Percentiles rank a stretch among this genome's conserved stretches.
These are phyloP conservation scores for Coturnix japonica DNA, from an alignment of 2,113 vertebrate genomes.

Conservation along the genomic window DNA sequence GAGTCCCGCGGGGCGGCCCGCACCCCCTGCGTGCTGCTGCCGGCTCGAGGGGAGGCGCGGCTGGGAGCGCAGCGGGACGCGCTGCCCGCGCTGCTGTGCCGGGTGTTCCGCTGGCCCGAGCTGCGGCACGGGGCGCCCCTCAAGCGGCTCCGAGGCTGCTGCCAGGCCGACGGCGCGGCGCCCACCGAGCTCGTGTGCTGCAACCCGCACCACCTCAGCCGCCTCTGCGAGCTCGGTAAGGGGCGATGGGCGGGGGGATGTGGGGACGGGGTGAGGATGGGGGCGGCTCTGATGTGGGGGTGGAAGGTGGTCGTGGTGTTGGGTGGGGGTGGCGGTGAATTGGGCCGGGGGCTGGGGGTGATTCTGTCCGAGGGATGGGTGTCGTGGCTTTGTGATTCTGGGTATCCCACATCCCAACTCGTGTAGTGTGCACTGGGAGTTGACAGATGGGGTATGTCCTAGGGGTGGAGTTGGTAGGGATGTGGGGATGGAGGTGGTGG, in stretches of 20 bases:
- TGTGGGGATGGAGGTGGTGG: too few species aligned
- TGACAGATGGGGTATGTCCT: too few species aligned
- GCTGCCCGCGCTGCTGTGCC: conserved; percentile 92
- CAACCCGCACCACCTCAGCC: conserved; percentile 97
- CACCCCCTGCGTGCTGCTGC: conserved; percentile 90
- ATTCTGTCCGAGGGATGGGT: too few species aligned
- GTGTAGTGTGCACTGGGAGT: too few species aligned
- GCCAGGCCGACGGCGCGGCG: conserved; percentile 80
- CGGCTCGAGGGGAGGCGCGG: conserved; percentile 88
- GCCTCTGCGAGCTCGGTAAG: conserved; percentile 94
- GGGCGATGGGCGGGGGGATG: not conserved
- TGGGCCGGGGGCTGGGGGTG: too few species aligned
- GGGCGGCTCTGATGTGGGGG: not conserved
- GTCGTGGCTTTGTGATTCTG: too few species aligned
- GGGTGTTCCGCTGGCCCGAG: conserved; percentile 98
- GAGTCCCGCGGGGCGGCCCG: conserved; percentile 91
- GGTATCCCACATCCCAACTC: too few species aligned
- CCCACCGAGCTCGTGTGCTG: conserved; percentile 94
- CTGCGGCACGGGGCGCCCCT: conserved; percentile 80
- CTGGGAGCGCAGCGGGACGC: conserved; percentile 89
- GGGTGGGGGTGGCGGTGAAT: too few species aligned
- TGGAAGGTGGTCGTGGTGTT: too few species aligned
- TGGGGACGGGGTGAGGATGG: not conserved
- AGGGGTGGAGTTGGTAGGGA: too few species aligned
- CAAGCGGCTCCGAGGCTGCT: too few species aligned